A percentile compares a stretch with the other conserved stretches of the same genome.
Conservation (phyloP, 2,888 invertebrate species). For the Luperina testacea region DNA sequence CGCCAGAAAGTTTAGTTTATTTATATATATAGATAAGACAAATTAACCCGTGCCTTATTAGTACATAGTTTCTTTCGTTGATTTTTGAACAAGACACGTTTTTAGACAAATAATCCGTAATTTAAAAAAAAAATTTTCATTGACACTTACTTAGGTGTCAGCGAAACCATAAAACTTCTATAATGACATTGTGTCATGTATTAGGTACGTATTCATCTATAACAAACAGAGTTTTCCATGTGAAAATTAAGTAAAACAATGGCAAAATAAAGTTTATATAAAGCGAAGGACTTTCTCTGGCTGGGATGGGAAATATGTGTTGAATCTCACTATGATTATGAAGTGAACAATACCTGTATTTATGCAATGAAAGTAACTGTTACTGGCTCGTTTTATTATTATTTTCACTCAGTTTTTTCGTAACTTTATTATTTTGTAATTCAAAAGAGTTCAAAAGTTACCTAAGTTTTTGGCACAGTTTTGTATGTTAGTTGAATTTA, state of each 20-base stretch:
- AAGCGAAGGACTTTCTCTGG: constrained; percentile 70
- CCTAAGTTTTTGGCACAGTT: constrained; percentile 15
- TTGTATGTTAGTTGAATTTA: not conserved
- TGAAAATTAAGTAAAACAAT: constrained; percentile 69
- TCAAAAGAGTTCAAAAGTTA: constrained; percentile 39
- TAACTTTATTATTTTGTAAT: constrained; percentile 62
- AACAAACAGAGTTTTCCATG: constrained; percentile 67
- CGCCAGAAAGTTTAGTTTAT: constrained; percentile 5
- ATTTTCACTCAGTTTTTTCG: constrained; percentile 66
- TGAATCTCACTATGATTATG: constrained; percentile 61
- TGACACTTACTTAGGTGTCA: constrained; percentile 19
- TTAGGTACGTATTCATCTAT: constrained; percentile 44
- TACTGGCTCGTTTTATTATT: constrained; percentile 67
- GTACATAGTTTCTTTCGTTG: not conserved
- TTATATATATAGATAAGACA: not conserved
- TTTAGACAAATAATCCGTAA: constrained; percentile 1
- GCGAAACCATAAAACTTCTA: constrained; percentile 46
- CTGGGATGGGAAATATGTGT: constrained; percentile 69
- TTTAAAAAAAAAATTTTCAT: not conserved
- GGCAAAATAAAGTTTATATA: constrained; percentile 65
- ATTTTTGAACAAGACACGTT: constrained; percentile 3
- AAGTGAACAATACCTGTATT: constrained; percentile 80
- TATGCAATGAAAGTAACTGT: constrained; percentile 86
- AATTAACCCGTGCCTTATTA: not conserved
- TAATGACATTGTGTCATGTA: constrained; percentile 40